Evolutionary conservation across 2,113 vertebrate genomes (phyloP), one percentile per base, ranked within the genome.

Genomic region (Microtus richardsoni): DNA sequence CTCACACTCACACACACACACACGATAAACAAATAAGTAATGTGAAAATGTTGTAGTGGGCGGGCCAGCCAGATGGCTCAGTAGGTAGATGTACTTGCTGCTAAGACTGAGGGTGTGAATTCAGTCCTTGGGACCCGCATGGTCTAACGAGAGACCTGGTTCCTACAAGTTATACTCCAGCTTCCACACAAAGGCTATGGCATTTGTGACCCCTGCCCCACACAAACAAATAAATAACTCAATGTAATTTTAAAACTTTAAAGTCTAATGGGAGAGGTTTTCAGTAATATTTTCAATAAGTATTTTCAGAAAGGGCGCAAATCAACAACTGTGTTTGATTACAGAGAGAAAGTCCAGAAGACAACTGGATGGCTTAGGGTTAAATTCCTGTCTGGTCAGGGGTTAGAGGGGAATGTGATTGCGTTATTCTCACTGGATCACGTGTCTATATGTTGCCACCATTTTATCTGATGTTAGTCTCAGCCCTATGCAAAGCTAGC

Each of bases 221-320:
- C 16, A 33, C 82, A 64, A 19, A 21, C 11, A 64, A 64, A 44
- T 64, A 64, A 62, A 44, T 44, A 64, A 84, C 8, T 62, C 58
- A 33, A 44, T 44, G 36, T 60, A 58, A 60, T 58, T 84, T 39
- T 41, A 41, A 62, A 83, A 22, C 33, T 3, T 22, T 36, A 54
- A 84, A 62, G 14, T 66, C 54, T 88, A 33, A 21, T 62, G 68
- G 33, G 36, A 88, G 75, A 77, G 9, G 16, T 93, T 94, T 95
- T 91, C 73, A 83, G 10, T 30, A 44, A 87, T 30, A 86, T 19
- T 89, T 86, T 28, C 4, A 58, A 21, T 84, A 82, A 89, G 22
- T 77, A 41, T 66, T 94, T 94, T 97, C 68, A 75, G 47, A 95
- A 74, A 94, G 12, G 7, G 9, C 21, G n/a, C 92, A 58, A 49